Evolutionary conservation across 2,113 vertebrate species (phyloP), one percentile per base, ranked within the genome.

Genomic region (Seriola aureovittata): DNA sequence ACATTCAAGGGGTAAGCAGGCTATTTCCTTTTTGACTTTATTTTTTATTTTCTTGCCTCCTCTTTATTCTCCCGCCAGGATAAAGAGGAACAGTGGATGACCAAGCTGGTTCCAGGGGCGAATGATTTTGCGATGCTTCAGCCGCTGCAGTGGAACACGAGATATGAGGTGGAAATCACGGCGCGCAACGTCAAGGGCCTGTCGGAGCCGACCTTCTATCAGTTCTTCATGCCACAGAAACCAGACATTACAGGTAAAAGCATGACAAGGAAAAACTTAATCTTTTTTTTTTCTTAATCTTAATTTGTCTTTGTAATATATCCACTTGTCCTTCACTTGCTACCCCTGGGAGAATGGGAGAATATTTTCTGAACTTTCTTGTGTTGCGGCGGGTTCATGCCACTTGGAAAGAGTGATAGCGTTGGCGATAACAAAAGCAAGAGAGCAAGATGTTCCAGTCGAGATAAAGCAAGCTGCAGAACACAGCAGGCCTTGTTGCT

Each of bases 201-300:
- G 86, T 99, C 98, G 16, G 97, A 99, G 85, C 98, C 98, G 17
- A 97, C 97, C 57, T 94, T 97, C 80, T 97, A 97, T 82, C 97
- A 99, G 87, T 99, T 99, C 94, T 98, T 94, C 93, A 99, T 99
- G 98, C 98, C 98, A 9, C 97, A 98, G 90, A 98, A 99, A 71
- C 98, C 98, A 8, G 98, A 98, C 88, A 99, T 99, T 82, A 97
- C 97, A 96, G 98, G 98, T 99, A 97, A 84, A 85, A 82, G 62
- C 64, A n/a, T 32, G 75, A 81, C 32, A 73, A 68, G 69, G 34
- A 65, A 48, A 75, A 71, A 52, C 46, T 42, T 59, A 3, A 4
- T 38, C 6, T 8, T 23, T 23, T 23, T 23, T 23, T 23, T 23
- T 23, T 23, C 46, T 42, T 59, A 3, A 4, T 38, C 6, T 8